A percentile compares a stretch with the other conserved stretches of the same genome.
These are phyloP conservation scores for Neosilurus mollespiculum DNA, from an alignment of 2,797 vertebrate species.

Conservation along the genomic window DNA sequence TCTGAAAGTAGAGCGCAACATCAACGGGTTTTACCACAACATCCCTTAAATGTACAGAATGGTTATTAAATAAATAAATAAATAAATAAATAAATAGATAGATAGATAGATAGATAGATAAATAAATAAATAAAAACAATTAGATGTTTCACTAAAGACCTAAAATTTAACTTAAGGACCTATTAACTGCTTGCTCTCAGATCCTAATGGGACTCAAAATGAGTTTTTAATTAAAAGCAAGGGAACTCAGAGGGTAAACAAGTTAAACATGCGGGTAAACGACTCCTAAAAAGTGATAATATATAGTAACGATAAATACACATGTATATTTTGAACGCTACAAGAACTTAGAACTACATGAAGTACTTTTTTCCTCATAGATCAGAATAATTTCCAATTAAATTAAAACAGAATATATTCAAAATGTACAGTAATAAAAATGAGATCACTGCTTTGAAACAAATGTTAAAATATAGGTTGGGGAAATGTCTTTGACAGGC, in stretches of 20 bases:
- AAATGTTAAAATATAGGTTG: neutral
- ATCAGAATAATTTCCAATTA: neutral
- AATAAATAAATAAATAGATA: no score
- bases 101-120: no score
- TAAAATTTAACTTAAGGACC: conserved; percentile 3
- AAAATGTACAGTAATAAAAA: neutral
- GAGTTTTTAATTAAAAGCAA: conserved; percentile 29
- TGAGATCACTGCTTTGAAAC: neutral
- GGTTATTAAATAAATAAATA: conserved; percentile 11
- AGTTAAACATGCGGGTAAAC: neutral
- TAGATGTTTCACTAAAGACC: neutral
- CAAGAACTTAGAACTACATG: neutral
- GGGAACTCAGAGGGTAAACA: conserved; percentile 5
- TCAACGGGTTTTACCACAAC: neutral
- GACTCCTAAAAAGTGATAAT: neutral
- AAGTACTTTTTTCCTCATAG: neutral
- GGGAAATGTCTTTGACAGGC: neutral
- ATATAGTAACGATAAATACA: neutral
- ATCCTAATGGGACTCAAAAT: conserved; percentile 13
- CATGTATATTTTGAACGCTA: neutral
- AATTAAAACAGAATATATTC: neutral
- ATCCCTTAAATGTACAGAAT: neutral
- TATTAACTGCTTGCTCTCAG: conserved; percentile 2
- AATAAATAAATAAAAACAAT: neutral
- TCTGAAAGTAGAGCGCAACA: neutral